A percentile compares a stretch with the other conserved stretches of the same genome.
Conservation (phyloP, 1,140 invertebrate species). For the Pseudobourletiella spinata region DNA sequence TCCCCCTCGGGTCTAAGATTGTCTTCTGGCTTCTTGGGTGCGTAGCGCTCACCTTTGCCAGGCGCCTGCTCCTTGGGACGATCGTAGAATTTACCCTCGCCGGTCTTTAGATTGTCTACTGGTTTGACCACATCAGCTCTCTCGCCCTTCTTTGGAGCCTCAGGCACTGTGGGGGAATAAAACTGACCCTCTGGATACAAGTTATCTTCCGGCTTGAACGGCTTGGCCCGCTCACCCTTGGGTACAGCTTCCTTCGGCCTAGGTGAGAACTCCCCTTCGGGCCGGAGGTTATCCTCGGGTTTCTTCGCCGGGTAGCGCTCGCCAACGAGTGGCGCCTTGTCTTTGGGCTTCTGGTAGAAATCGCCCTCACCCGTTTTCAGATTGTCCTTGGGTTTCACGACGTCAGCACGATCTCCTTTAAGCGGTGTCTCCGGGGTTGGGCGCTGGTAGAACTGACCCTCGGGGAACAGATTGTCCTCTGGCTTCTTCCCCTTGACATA, state of each 20-base stretch:
- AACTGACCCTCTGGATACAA: not conserved
- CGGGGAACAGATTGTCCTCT: slow-evolving; percentile 47
- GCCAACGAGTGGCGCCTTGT: slow-evolving; percentile 16
- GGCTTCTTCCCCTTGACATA: slow-evolving; percentile 42
- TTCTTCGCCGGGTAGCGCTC: slow-evolving; percentile 44
- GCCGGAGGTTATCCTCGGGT: slow-evolving; percentile 47
- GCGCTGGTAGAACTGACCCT: slow-evolving; percentile 36
- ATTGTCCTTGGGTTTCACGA: slow-evolving; percentile 47
- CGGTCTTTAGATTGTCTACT: slow-evolving; percentile 40
- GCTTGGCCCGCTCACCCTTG: slow-evolving; percentile 36
- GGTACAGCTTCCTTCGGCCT: slow-evolving; percentile 13
- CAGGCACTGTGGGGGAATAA: slow-evolving; percentile 18
- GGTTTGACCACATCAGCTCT: slow-evolving; percentile 49
- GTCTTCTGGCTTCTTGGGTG: slow-evolving; percentile 44
- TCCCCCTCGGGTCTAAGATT: slow-evolving; percentile 42
- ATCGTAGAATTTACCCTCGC: slow-evolving; percentile 12
- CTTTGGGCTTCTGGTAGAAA: slow-evolving; percentile 8
- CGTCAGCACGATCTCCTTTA: slow-evolving; percentile 47
- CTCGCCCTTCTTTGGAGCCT: slow-evolving; percentile 44
- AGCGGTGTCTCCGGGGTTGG: slow-evolving; percentile 37
- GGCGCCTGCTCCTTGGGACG: slow-evolving; percentile 1
- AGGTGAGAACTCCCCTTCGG: slow-evolving; percentile 44
- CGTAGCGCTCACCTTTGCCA: not conserved
- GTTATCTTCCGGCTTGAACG: slow-evolving; percentile 49
- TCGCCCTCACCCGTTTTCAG: slow-evolving; percentile 29